Conservation (phyloP, 2,797 vertebrate genomes). For the Ctenosaura bakeri region DNA sequence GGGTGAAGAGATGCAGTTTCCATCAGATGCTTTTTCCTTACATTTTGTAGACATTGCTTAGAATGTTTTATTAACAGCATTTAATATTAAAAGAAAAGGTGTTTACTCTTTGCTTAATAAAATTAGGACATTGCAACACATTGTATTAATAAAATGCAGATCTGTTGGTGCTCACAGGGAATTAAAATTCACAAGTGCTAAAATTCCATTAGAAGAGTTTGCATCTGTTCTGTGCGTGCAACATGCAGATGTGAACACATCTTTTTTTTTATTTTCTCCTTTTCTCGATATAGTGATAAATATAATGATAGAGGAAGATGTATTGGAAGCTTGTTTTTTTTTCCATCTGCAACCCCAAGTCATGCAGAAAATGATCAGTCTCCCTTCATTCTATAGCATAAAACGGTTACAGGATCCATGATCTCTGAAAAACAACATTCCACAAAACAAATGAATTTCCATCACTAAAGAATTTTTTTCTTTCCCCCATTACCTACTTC, state of each 20-base stretch:
- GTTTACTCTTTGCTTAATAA: constrained; percentile 69
- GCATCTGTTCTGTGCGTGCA: neutral
- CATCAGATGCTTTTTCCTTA: constrained; percentile 70
- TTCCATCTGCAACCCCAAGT: constrained; percentile 30
- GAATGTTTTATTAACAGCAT: constrained; percentile 69
- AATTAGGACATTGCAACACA: constrained; percentile 53
- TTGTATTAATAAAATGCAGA: constrained; percentile 25
- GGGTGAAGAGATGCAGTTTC: constrained; percentile 65
- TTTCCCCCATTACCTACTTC: constrained; percentile 63
- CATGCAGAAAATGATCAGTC: constrained; percentile 38
- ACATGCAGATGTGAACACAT: neutral
- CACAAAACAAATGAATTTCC: constrained; percentile 52
- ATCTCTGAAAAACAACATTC: constrained; percentile 49
- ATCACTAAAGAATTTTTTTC: constrained; percentile 23
- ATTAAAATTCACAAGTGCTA: constrained; percentile 43
- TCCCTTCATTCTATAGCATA: constrained; percentile 19
- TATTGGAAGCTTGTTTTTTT: constrained; percentile 43
- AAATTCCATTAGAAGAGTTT: constrained; percentile 47
- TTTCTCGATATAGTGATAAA: constrained; percentile 42
- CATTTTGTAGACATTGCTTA: constrained; percentile 72
- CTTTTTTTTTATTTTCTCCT: constrained; percentile 18
- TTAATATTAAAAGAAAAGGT: constrained; percentile 68
- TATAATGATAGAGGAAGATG: neutral
- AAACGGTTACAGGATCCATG: constrained; percentile 4
- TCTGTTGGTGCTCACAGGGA: constrained; percentile 50